These are phyloP conservation scores for Petrolisthes cinctipes DNA, from an alignment of 2,888 invertebrate genomes.

Conservation along the genomic window DNA sequence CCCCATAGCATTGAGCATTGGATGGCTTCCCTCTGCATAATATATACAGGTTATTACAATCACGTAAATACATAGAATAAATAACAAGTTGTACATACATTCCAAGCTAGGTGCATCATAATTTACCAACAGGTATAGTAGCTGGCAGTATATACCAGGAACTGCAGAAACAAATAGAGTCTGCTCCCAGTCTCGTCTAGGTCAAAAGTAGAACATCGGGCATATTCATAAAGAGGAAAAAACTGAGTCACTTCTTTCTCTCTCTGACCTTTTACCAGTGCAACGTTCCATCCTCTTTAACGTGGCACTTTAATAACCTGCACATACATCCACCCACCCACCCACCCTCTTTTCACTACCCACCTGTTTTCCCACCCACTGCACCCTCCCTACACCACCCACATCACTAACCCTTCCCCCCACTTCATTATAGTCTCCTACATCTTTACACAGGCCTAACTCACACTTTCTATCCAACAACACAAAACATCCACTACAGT, in stretches of 20 bases:
- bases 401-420: not conserved
- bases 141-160: too few species aligned
- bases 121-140: too few species aligned
- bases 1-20: too few species aligned
- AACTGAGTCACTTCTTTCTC: not conserved
- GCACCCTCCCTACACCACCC: not conserved
- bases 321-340: not conserved
- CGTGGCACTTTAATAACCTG: slow-evolving; percentile 18
- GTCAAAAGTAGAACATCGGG: slow-evolving; percentile 2
- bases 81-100: too few species aligned
- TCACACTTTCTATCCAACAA: too few species aligned
- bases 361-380: not conserved
- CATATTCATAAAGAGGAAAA: slow-evolving; percentile 1
- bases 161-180: too few species aligned
- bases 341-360: not conserved
- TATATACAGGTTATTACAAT: too few species aligned
- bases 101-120: too few species aligned
- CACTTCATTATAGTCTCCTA: not conserved
- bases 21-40: too few species aligned
- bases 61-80: too few species aligned
- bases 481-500: too few species aligned
- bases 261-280: not conserved
- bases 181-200: not conserved
- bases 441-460: not conserved
- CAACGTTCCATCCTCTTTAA: slow-evolving; percentile 26